A percentile compares a stretch with the other conserved stretches of the same genome.
Conservation (phyloP, 37 sponge, comb jelly and placozoan species). For the Axinella damicornis region DNA sequence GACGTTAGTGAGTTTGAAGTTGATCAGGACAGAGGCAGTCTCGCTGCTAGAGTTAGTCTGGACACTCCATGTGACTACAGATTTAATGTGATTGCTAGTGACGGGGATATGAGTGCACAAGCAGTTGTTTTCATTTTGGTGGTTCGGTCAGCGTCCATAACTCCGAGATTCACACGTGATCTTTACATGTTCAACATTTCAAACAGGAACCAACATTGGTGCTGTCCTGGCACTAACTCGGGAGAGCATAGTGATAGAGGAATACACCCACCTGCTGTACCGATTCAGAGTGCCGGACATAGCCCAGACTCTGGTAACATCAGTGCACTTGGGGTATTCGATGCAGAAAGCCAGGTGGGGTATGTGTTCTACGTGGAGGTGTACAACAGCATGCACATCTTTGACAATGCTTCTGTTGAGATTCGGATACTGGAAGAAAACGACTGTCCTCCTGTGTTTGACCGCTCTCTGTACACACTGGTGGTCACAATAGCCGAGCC, state of each 20-base stretch:
- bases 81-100: constrained; percentile 50
- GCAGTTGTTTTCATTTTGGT: constrained; percentile 51
- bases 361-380: constrained; percentile 45
- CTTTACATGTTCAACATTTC: constrained; percentile 34
- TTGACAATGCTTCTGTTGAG: constrained; percentile 35
- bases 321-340: not conserved
- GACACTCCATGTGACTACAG: constrained; percentile 33
- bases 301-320: constrained; percentile 15
- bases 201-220: constrained; percentile 32
- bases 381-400: constrained; percentile 1
- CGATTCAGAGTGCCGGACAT: not conserved
- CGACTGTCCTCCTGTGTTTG: constrained; percentile 44
- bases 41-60: not conserved
- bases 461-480: constrained; percentile 20
- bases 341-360: constrained; percentile 36
- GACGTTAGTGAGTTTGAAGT: constrained; percentile 21
- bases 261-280: constrained; percentile 19
- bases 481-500: constrained; percentile 23
- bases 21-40: constrained; percentile 26
- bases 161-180: constrained; percentile 12
- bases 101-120: not conserved
- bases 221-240: constrained; percentile 24
- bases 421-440: constrained; percentile 36
- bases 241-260: constrained; percentile 12
- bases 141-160: constrained; percentile 18